phyloP scores from a whole-genome alignment of 2,113 vertebrate genomes.

The Pantherophis guttatus region DNA sequence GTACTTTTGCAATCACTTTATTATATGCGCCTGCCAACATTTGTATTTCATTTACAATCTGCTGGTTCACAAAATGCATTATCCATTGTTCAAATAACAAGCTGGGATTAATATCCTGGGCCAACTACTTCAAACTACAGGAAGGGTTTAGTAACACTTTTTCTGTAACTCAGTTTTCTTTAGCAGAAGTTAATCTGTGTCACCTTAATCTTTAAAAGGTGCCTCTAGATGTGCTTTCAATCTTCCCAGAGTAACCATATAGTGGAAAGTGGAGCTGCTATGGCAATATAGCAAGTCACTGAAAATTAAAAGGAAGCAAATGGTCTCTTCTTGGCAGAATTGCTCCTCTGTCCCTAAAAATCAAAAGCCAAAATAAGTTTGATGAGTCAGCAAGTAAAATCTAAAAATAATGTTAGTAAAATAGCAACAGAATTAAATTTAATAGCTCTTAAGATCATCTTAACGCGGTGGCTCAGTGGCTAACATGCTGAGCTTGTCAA shows the following conservation, averaged over 20 bases:
- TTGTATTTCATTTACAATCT: slow-evolving; percentile 25
- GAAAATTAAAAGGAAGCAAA: not conserved
- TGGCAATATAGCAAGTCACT: not conserved
- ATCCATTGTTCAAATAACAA: not conserved
- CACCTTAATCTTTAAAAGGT: not conserved
- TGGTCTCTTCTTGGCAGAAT: not conserved
- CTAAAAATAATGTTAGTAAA: not conserved
- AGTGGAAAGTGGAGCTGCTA: not conserved
- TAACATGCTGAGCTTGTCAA: too few species aligned
- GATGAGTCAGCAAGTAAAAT: not conserved
- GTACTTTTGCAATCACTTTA: slow-evolving; percentile 51
- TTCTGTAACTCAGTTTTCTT: not conserved
- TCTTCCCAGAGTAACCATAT: not conserved
- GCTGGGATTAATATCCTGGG: not conserved
- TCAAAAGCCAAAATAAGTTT: not conserved
- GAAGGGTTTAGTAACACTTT: not conserved
- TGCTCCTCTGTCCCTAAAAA: not conserved
- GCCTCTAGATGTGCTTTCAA: not conserved
- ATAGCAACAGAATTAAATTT: not conserved
- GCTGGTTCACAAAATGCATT: not conserved
- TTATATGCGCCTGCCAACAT: slow-evolving; percentile 48
- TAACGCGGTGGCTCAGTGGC: too few species aligned
- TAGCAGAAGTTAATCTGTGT: not conserved
- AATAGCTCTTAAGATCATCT: not conserved
- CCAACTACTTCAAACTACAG: not conserved